These are phyloP conservation scores for Campoplex nolae DNA, from an alignment of 2,888 invertebrate species.

Conservation along the genomic window DNA sequence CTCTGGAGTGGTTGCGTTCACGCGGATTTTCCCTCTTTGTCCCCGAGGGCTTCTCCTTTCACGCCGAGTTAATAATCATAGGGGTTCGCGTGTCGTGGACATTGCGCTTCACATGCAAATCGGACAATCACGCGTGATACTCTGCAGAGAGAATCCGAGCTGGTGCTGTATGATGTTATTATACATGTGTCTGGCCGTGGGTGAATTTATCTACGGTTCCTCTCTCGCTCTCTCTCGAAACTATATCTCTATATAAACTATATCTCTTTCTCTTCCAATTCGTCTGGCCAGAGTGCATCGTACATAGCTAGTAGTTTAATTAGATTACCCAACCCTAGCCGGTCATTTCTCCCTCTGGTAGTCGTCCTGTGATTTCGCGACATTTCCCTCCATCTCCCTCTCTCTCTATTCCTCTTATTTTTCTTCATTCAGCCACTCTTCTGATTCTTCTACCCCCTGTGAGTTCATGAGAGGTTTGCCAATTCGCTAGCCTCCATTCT, in stretches of 20 bases:
- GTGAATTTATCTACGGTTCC: background rate
- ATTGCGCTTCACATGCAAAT: slow-evolving; percentile 80
- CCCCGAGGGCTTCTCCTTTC: slow-evolving; percentile 14
- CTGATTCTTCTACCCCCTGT: background rate
- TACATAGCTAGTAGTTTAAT: slow-evolving; percentile 76
- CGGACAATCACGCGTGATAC: slow-evolving; percentile 79
- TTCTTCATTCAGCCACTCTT: slow-evolving; percentile 6
- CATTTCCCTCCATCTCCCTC: slow-evolving; percentile 26
- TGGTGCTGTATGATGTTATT: background rate
- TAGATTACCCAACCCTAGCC: slow-evolving; percentile 73
- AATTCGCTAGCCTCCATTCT: slow-evolving; percentile 32
- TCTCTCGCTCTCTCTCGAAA: background rate
- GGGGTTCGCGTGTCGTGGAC: slow-evolving; percentile 70
- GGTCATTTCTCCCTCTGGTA: slow-evolving; percentile 34
- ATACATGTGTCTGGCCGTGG: background rate
- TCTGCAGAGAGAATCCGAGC: slow-evolving; percentile 39
- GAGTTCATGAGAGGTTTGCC: slow-evolving; percentile 5
- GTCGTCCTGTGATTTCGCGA: slow-evolving; percentile 11
- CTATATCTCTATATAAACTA: too few relatives aligned
- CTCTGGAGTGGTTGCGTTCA: slow-evolving; percentile 13
- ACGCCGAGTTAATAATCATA: slow-evolving; percentile 77
- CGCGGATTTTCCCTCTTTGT: slow-evolving; percentile 30
- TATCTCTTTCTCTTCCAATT: slow-evolving; percentile 28
- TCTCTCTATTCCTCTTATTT: background rate
- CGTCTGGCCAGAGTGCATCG: slow-evolving; percentile 51